phyloP scores from a whole-genome alignment of 92 coral and sea anemone genomes.

The Siderastrea siderea region DNA sequence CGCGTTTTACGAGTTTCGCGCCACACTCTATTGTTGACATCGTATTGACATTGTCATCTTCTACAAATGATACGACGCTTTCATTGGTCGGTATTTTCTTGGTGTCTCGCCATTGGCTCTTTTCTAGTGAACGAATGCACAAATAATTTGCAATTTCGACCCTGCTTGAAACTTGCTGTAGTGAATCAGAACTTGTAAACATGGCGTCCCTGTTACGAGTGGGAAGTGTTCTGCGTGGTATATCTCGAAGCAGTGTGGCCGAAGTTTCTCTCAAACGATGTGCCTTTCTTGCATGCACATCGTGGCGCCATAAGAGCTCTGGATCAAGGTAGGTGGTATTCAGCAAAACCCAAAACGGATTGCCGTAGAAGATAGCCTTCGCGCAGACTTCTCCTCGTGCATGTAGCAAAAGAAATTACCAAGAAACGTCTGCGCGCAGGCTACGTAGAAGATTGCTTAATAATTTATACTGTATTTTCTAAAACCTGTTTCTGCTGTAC shows the following conservation, averaged over 20 bases:
- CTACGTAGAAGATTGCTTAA: no score
- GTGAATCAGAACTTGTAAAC: not conserved
- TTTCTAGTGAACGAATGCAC: not conserved
- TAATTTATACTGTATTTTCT: no score
- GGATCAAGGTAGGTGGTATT: slow-evolving; percentile 12
- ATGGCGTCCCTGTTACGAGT: slow-evolving; percentile 40
- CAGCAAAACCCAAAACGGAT: not conserved
- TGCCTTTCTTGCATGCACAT: slow-evolving; percentile 10
- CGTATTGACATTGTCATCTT: not conserved
- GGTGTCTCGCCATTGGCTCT: not conserved
- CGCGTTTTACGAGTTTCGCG: slow-evolving; percentile 52
- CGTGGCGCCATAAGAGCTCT: slow-evolving; percentile 27
- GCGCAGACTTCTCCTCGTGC: no score
- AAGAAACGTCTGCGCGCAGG: no score
- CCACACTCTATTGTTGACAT: not conserved
- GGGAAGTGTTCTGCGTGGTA: slow-evolving; percentile 16
- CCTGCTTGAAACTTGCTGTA: slow-evolving; percentile 20
- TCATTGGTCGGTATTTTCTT: slow-evolving; percentile 10
- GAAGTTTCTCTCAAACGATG: slow-evolving; percentile 7
- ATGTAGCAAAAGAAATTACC: no score
- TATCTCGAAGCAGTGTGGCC: slow-evolving; percentile 14
- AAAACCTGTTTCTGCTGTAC: no score
- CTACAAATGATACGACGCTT: not conserved
- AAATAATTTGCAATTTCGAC: not conserved
- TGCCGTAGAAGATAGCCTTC: no score